phyloP scores from a whole-genome alignment of 2,888 invertebrate genomes.

The Nebria brevicollis region DNA sequence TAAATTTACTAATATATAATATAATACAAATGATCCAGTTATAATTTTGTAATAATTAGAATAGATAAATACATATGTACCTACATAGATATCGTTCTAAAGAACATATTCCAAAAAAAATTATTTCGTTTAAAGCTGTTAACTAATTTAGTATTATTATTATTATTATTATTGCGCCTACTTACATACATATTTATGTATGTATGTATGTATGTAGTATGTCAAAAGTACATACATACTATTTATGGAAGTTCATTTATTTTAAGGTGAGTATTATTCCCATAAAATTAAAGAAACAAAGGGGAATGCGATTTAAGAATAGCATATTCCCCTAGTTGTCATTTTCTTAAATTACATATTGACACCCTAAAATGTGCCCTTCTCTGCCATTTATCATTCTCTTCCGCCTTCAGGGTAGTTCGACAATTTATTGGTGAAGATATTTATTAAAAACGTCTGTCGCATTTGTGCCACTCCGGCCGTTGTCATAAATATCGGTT shows the following conservation, averaged over 20 bases:
- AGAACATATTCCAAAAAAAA: too few species aligned
- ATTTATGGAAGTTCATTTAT: background rate
- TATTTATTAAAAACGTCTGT: constrained; percentile 27
- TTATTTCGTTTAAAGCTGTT: too few species aligned
- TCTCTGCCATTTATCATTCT: background rate
- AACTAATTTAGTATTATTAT: too few species aligned
- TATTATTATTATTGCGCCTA: too few species aligned
- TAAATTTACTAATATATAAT: too few species aligned
- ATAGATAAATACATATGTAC: too few species aligned
- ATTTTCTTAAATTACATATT: background rate
- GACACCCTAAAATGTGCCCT: background rate
- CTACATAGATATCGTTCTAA: too few species aligned
- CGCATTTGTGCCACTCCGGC: constrained; percentile 27
- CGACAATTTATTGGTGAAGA: constrained; percentile 7
- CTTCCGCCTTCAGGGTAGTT: background rate
- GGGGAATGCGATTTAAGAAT: background rate
- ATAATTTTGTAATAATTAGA: too few species aligned
- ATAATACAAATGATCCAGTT: too few species aligned
- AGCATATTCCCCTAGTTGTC: background rate
- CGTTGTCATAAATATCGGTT: background rate
- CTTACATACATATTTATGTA: too few species aligned
- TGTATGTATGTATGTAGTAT: too few species aligned
- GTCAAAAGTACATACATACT: too few species aligned
- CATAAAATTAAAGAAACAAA: constrained; percentile 1
- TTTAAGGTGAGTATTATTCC: background rate